Evolutionary conservation across 1,140 invertebrate genomes (phyloP).

Genomic region (Calliphora vicina): DNA sequence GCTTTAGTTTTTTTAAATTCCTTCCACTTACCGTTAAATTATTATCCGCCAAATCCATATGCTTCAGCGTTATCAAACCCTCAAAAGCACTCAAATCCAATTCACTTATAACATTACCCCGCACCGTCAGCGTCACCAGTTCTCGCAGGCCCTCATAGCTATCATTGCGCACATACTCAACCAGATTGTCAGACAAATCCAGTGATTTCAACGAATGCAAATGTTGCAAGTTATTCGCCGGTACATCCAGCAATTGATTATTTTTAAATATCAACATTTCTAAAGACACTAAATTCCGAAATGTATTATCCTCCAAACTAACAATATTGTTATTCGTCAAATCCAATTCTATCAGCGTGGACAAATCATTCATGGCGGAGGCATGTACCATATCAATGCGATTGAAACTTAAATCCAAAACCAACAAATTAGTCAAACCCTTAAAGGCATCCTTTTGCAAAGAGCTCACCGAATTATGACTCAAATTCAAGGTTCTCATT

Average conservation of each 20-base stretch:
- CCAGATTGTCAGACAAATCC: slow-evolving; percentile 76
- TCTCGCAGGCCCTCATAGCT: slow-evolving; percentile 74
- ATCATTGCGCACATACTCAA: slow-evolving; percentile 72
- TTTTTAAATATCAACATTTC: slow-evolving; percentile 74
- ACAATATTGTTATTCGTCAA: slow-evolving; percentile 79
- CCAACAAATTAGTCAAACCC: slow-evolving; percentile 73
- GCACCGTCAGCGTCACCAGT: slow-evolving; percentile 71
- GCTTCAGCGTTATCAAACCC: slow-evolving; percentile 72
- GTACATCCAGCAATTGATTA: slow-evolving; percentile 81
- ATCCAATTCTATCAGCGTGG: slow-evolving; percentile 75
- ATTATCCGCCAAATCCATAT: slow-evolving; percentile 81
- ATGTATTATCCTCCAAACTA: slow-evolving; percentile 73
- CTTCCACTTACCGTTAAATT: slow-evolving; percentile 71
- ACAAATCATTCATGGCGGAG: slow-evolving; percentile 76
- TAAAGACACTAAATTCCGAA: slow-evolving; percentile 75
- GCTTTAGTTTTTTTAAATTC: background rate
- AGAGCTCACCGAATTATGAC: slow-evolving; percentile 74
- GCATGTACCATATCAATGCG: slow-evolving; percentile 75
- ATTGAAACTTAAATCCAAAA: slow-evolving; percentile 80
- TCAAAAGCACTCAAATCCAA: slow-evolving; percentile 75
- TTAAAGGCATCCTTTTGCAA: slow-evolving; percentile 78
- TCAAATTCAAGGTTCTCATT: slow-evolving; percentile 77
- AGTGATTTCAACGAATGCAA: slow-evolving; percentile 72
- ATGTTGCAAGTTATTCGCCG: slow-evolving; percentile 72
- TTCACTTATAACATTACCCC: slow-evolving; percentile 76